Percentiles rank a stretch among this genome's conserved stretches.
Conservation (phyloP, 2,797 vertebrate genomes). For the Pseudomugil gertrudae region DNA sequence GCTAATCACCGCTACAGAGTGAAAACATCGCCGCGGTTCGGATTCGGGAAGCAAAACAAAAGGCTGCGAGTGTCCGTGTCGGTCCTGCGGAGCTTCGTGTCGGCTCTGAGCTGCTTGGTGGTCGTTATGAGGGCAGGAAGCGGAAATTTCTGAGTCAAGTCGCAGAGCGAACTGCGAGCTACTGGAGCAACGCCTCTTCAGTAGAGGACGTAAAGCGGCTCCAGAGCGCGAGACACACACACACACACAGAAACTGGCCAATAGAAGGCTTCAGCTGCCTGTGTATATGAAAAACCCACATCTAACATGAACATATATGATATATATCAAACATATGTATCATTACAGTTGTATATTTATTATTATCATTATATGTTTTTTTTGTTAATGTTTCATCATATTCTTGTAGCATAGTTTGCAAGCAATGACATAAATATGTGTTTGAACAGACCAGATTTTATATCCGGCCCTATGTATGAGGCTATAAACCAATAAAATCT, state of each 20-base stretch:
- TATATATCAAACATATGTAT: neutral
- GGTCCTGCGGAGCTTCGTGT: slow-evolving; percentile 3
- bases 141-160: slow-evolving; percentile 78
- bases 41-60: neutral
- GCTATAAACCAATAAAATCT: neutral
- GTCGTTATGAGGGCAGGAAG: slow-evolving; percentile 77
- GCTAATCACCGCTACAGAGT: slow-evolving; percentile 28
- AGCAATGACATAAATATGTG: neutral
- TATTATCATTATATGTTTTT: too few species aligned
- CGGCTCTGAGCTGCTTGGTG: slow-evolving; percentile 22
- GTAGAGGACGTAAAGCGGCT: slow-evolving; percentile 43
- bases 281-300: neutral
- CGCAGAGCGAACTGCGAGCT: slow-evolving; percentile 52
- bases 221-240: slow-evolving; percentile 11
- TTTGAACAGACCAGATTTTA: neutral
- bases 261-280: slow-evolving; percentile 5
- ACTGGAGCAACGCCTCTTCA: slow-evolving; percentile 72
- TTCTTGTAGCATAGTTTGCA: too few species aligned
- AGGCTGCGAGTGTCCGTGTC: slow-evolving; percentile 12
- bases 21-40: slow-evolving; percentile 42
- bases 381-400: too few species aligned
- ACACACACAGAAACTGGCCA: neutral
- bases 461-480: neutral
- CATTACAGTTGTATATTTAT: too few species aligned
- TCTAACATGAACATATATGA: neutral